Conservation (phyloP, 2,113 vertebrate genomes). For the Trichechus manatus region DNA sequence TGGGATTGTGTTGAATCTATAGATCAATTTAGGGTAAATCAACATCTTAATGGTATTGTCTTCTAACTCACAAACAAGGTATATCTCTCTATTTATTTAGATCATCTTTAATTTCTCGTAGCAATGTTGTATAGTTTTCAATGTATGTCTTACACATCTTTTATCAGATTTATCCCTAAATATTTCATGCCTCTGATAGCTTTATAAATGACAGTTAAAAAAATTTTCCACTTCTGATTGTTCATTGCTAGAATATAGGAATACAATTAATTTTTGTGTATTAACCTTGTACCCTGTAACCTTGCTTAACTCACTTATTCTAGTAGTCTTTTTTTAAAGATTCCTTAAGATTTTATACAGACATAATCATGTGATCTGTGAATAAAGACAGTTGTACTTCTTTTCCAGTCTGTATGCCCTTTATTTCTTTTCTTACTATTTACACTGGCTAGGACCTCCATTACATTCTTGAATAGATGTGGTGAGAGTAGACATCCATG, state of each 20-base stretch:
- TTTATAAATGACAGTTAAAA: not conserved
- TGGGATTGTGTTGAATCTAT: not conserved
- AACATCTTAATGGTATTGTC: not conserved
- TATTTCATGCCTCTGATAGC: slow-evolving; percentile 12
- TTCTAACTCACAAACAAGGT: not conserved
- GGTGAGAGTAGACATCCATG: not conserved
- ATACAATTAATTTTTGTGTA: too few species aligned
- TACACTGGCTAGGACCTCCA: too few species aligned
- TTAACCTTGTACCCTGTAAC: not conserved
- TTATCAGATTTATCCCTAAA: not conserved
- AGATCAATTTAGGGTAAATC: too few species aligned
- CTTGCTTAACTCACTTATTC: not conserved
- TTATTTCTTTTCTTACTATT: not conserved
- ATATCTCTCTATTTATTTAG: not conserved
- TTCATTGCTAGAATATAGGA: not conserved
- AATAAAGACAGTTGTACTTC: not conserved
- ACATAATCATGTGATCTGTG: not conserved
- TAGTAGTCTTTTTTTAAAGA: not conserved
- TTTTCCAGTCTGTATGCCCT: not conserved
- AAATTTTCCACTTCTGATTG: not conserved
- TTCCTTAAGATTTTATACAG: not conserved
- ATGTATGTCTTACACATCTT: not conserved
- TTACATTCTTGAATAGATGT: too few species aligned
- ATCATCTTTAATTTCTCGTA: not conserved
- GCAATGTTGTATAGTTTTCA: not conserved